Base-by-base conservation (phyloP, 2,797 vertebrate species). In the Sphenopsis melanotis region DNA sequence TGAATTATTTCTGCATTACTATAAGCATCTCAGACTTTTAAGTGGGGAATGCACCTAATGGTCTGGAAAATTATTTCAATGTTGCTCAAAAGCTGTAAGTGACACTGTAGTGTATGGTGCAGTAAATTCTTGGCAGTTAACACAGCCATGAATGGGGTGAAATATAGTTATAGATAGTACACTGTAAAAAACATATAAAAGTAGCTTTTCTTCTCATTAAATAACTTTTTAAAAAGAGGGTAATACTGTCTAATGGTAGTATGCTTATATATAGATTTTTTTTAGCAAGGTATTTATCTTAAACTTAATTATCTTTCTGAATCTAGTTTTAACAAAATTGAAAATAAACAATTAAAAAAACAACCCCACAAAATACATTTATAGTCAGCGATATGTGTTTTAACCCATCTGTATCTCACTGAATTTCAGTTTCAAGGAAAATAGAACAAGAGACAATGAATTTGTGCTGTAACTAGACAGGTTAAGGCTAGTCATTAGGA, bases 31-130 rank as follows among this genome's bases (percentile, higher is more conserved):
- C 80, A 53, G 42, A 68, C 60, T 94, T 63, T 87, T 74, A 83
- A 65, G 61, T 80, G 72, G 64, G 15, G 34, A 90, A 89, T 89
- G 68, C 29, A 94, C 17, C 44, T 94, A 95, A 95, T 91, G 70
- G 76, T 77, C 66, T 92, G 86, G 75, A 95, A 95, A 91, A 85
- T 77, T 37, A 94, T 85, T 89, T 95, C 70, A 72, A 0, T 79
- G 74, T 76, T 91, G 32, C 71, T 84, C 78, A 87, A 44, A 82
- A 93, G 59, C 75, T 81, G 36, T 65, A 46, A 88, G 32, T 76
- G 56, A 74, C 46, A 92, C 42, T 60, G 16, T 10, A 75, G 56
- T 49, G 12, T 63, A 18, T 64, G 46, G 16, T 88, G 66, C 46
- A 78, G 52, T 81, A 69, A 90, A 77, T n/a, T 77, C 56, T 37